Base-by-base conservation (phyloP, 2,113 vertebrate genomes). In the Cariama cristata region DNA sequence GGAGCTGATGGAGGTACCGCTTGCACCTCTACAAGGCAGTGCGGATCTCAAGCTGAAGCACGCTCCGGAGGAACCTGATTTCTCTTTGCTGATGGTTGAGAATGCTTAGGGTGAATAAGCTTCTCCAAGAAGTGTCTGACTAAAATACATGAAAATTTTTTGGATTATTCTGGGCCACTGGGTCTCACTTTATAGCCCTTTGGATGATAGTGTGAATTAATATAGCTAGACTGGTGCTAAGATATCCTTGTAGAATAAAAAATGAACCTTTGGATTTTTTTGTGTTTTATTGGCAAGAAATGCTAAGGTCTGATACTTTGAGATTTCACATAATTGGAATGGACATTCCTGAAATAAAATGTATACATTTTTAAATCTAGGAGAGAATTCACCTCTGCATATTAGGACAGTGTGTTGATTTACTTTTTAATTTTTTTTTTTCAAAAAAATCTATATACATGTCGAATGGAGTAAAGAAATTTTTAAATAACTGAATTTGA, bases 401-500 rank as follows among this genome's bases (percentile, higher is more conserved):
- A 50, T 87, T 56, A 89, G 24, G 45, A 44, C 18, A 76, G 17
- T 77, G 8, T 56, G 22, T 33, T 69, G 26, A 49, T 93, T 32
- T 90, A 28, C 9, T 21, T 81, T 88, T 84, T 79, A 79, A 72
- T 22, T 35, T 44, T 38, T 38, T 38, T 38, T 38, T 38, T 38
- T 8, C 7, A 42, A 79, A 68, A 67, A 30, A 63, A 28, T 3
- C 15, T 32, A 55, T 32, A 18, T 90, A 58, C 9, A 23, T 76
- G 47, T 45, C 93, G 60, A 68, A 77, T 88, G 79, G 74, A 93
- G 50, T 93, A 63, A 92, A 87, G 22, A 73, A 71, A 45, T 72
- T 91, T 76, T 87, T 76, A 7, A 91, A 33, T 44, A 74, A 59
- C 21, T 62, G 69, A 69, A 52, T 92, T 97, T 86, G 45, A 92